These are phyloP conservation scores for Cynoglossus semilaevis DNA, from an alignment of 2,113 vertebrate species.

Conservation along the genomic window DNA sequence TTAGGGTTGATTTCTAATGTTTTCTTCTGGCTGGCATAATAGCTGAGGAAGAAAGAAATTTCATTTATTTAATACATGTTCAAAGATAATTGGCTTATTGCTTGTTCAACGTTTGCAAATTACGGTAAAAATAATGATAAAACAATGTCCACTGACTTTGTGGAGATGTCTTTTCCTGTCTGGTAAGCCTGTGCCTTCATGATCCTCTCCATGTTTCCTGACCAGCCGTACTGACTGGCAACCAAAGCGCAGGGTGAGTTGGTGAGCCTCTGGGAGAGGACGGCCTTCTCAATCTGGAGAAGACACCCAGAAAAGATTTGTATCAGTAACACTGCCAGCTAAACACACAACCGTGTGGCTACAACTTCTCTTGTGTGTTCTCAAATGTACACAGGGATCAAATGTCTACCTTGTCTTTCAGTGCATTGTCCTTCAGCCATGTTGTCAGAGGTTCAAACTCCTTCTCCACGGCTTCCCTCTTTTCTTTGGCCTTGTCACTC, in stretches of 20 bases:
- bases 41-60: slow-evolving; percentile 71
- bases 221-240: slow-evolving; percentile 98
- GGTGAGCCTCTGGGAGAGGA: slow-evolving; percentile 92
- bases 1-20: slow-evolving; percentile 97
- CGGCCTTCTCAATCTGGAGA: slow-evolving; percentile 92
- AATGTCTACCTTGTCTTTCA: slow-evolving; percentile 89
- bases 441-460: slow-evolving; percentile 91
- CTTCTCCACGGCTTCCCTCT: slow-evolving; percentile 88
- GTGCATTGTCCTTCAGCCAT: slow-evolving; percentile 95
- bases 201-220: slow-evolving; percentile 98
- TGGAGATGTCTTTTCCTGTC: slow-evolving; percentile 98
- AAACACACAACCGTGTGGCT: neutral
- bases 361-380: neutral
- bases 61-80: neutral
- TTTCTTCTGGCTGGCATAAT: slow-evolving; percentile 98
- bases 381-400: neutral
- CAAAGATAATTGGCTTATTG: neutral
- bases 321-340: neutral
- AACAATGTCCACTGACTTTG: slow-evolving; percentile 80
- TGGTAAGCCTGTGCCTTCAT: slow-evolving; percentile 99
- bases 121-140: neutral
- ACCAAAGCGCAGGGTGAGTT: slow-evolving; percentile 93
- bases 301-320: neutral
- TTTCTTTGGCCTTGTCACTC: slow-evolving; percentile 92
- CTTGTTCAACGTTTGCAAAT: neutral